These are phyloP conservation scores for Drosophila baimaii DNA, from an alignment of 1,140 invertebrate genomes.

Conservation along the genomic window DNA sequence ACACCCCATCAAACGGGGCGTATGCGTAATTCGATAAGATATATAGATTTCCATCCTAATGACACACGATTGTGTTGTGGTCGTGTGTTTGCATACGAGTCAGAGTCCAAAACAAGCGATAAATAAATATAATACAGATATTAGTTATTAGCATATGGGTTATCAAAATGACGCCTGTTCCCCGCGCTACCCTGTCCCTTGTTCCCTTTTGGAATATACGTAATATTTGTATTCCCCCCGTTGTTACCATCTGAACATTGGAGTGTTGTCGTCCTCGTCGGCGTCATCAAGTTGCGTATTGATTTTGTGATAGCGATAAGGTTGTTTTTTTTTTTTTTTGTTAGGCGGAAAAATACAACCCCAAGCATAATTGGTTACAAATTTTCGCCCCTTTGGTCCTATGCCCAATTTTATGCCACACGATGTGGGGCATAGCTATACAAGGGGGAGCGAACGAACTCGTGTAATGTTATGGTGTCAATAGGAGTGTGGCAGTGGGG, in stretches of 20 bases:
- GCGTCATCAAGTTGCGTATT: slow-evolving; percentile 73
- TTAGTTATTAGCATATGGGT: slow-evolving; percentile 81
- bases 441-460: slow-evolving; percentile 1
- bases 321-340: slow-evolving; percentile 5
- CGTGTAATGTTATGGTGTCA: slow-evolving; percentile 45
- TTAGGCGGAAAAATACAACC: slow-evolving; percentile 38
- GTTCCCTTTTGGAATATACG: neutral
- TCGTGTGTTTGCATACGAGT: slow-evolving; percentile 65
- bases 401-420: slow-evolving; percentile 42
- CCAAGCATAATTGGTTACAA: slow-evolving; percentile 74
- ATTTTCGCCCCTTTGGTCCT: slow-evolving; percentile 43
- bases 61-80: slow-evolving; percentile 47
- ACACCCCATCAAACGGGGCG: slow-evolving; percentile 40
- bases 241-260: slow-evolving; percentile 14
- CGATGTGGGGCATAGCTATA: slow-evolving; percentile 23
- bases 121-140: slow-evolving; percentile 81
- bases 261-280: slow-evolving; percentile 40
- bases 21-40: slow-evolving; percentile 81
- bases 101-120: slow-evolving; percentile 68
- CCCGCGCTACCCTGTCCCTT: too few relatives aligned
- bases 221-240: neutral
- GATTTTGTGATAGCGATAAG: slow-evolving; percentile 74
- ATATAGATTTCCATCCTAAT: slow-evolving; percentile 59
- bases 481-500: neutral
- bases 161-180: slow-evolving; percentile 49